A percentile compares a stretch with the other conserved stretches of the same genome.
Conservation (phyloP, 2,797 vertebrate genomes). For the Podarcis siculus region DNA sequence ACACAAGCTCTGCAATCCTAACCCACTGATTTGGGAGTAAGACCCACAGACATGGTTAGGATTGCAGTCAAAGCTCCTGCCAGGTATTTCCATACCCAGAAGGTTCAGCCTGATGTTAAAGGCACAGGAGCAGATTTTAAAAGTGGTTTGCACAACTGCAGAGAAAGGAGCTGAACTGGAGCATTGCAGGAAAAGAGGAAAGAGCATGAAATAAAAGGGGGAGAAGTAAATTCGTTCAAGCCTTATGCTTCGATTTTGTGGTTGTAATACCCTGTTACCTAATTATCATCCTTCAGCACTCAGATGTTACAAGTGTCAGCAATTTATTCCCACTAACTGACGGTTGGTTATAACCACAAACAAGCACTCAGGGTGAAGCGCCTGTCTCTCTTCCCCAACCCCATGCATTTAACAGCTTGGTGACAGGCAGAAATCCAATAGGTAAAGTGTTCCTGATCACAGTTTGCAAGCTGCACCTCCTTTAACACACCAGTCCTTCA, state of each 20-base stretch:
- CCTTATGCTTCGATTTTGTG: neutral
- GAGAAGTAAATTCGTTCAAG: neutral
- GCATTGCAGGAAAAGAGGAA: neutral
- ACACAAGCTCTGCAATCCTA: neutral
- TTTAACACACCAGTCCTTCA: neutral
- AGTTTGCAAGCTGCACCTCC: neutral
- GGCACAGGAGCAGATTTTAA: neutral
- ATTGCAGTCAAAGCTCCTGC: too few species aligned
- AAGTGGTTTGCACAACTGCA: neutral
- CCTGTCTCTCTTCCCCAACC: neutral
- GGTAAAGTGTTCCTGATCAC: neutral
- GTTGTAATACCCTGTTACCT: neutral
- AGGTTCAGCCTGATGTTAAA: neutral
- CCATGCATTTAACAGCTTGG: neutral
- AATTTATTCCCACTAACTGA: slow-evolving; percentile 25
- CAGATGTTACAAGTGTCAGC: slow-evolving; percentile 11
- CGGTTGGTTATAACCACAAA: slow-evolving; percentile 4
- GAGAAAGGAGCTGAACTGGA: neutral
- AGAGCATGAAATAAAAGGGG: neutral
- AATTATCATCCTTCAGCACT: slow-evolving; percentile 16
- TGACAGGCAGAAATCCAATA: neutral
- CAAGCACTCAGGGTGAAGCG: neutral
- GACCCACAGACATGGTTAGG: too few species aligned
- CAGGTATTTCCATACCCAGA: neutral
- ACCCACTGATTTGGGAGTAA: too few species aligned